Percentiles rank a stretch among this genome's conserved stretches.
phyloP scores from a whole-genome alignment of 2,113 vertebrate genomes.

The Zootoca vivipara region DNA sequence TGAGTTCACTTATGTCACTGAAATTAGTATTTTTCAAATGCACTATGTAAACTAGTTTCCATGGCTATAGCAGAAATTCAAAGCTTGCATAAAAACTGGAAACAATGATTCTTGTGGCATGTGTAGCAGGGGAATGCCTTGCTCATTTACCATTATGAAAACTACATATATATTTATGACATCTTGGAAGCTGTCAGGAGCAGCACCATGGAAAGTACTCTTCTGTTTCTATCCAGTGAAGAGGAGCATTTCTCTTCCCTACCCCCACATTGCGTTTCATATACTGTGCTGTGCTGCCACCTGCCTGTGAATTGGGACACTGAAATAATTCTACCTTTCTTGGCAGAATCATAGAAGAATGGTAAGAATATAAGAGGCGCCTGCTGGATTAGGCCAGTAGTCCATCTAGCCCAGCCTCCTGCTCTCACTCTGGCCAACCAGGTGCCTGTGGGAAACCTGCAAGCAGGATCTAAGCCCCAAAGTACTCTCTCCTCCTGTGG shows the following conservation, averaged over 20 bases:
- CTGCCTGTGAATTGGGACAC: background rate
- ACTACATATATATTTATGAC: background rate
- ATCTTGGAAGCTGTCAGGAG: background rate
- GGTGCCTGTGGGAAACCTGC: too few species aligned
- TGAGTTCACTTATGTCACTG: background rate
- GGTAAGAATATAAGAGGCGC: background rate
- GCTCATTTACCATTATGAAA: background rate
- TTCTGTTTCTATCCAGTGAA: background rate
- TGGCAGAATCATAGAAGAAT: background rate
- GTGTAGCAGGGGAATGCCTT: background rate
- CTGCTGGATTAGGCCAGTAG: too few species aligned
- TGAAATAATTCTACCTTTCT: background rate
- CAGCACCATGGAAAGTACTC: background rate
- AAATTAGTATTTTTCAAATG: background rate
- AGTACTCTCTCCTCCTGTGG: background rate
- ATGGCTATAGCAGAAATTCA: background rate
- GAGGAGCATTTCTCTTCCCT: background rate
- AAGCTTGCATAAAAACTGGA: background rate
- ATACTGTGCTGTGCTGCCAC: conserved; percentile 26
- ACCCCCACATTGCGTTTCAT: background rate
- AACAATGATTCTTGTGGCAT: too few species aligned
- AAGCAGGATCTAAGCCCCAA: too few species aligned
- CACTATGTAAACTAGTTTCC: conserved; percentile 15
- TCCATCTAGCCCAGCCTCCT: too few species aligned
- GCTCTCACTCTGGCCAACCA: too few species aligned